These are phyloP conservation scores for Cricetomys ansorgei DNA, from an alignment of 2,113 vertebrate genomes.

Conservation along the genomic window DNA sequence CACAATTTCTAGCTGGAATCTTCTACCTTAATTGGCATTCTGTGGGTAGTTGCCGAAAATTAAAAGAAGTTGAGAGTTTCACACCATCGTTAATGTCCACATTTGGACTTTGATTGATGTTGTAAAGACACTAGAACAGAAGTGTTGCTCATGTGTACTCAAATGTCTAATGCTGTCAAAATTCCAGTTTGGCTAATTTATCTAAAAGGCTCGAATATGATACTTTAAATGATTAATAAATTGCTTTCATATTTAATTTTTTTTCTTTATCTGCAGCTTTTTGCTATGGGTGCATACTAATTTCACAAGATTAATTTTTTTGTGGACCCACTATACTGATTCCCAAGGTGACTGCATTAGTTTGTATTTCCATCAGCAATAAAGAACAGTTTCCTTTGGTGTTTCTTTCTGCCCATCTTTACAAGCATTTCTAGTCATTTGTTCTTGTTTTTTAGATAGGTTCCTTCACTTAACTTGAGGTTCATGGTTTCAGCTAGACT, in stretches of 20 bases:
- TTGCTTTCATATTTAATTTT: neutral
- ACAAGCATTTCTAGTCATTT: neutral
- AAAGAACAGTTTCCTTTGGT: neutral
- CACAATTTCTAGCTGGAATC: neutral
- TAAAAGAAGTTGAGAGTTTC: neutral
- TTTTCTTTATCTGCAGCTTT: neutral
- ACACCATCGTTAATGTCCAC: neutral
- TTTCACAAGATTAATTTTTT: neutral
- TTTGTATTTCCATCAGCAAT: neutral
- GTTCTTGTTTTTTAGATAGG: neutral
- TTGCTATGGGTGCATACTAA: neutral
- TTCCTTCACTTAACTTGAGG: neutral
- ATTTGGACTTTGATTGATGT: neutral
- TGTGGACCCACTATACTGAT: neutral
- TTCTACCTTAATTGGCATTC: neutral
- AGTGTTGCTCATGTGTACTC: neutral
- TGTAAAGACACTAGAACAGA: neutral
- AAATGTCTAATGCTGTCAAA: neutral
- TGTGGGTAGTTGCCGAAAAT: neutral
- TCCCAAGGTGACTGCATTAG: neutral
- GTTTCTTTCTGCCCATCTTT: neutral
- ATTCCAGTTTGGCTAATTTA: neutral
- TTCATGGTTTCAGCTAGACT: neutral
- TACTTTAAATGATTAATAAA: neutral
- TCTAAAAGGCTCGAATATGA: neutral